Evolutionary conservation across 2,797 vertebrate genomes (phyloP).

Genomic region (Emys orbicularis): DNA sequence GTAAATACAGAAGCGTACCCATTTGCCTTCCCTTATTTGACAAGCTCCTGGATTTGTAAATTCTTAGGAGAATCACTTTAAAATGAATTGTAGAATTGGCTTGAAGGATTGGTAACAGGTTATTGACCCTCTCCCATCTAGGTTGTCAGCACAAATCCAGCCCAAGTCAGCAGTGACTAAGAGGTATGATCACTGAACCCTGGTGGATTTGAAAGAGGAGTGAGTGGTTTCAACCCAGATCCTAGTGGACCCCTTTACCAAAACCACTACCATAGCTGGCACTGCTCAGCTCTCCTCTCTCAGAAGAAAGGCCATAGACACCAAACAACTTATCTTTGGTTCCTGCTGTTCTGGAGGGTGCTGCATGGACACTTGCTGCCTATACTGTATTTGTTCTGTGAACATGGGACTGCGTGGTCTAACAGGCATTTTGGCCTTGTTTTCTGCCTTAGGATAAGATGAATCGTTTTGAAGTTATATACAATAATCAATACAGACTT

Average conservation of each 20-base stretch:
- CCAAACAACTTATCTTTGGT: too few relatives aligned
- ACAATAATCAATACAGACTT: not conserved
- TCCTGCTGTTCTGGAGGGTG: not conserved
- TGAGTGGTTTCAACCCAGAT: not conserved
- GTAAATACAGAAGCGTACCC: not conserved
- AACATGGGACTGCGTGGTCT: not conserved
- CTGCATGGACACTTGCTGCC: not conserved
- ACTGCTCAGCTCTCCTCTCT: not conserved
- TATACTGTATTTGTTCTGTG: conserved; percentile 25
- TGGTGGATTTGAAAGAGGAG: not conserved
- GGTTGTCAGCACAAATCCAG: not conserved
- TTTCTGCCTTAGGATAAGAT: not conserved
- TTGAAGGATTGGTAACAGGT: not conserved
- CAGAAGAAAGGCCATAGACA: not conserved
- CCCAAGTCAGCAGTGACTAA: not conserved
- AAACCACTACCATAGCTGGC: not conserved
- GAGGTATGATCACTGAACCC: not conserved
- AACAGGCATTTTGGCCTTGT: not conserved
- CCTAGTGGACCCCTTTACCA: not conserved
- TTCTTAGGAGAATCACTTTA: too few relatives aligned
- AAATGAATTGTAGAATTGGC: not conserved
- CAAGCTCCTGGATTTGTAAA: not conserved
- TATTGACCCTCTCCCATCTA: not conserved
- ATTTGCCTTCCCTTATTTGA: not conserved
- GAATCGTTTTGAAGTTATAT: not conserved